These are phyloP conservation scores for Cheilinus undulatus DNA, from an alignment of 2,113 vertebrate species.

Conservation along the genomic window DNA sequence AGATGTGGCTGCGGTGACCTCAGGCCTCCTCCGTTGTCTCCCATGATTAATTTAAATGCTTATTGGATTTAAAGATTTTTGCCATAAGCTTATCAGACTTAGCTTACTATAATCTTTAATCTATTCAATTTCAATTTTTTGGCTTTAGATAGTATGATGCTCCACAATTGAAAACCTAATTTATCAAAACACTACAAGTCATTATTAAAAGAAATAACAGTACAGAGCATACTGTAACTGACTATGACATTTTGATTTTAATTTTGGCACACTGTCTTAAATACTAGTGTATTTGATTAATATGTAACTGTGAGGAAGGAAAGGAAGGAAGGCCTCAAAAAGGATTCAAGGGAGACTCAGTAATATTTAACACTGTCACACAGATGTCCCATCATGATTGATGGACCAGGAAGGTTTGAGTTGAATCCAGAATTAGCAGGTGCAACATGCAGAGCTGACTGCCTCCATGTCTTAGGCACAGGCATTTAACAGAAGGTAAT, in stretches of 20 bases:
- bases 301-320: background rate
- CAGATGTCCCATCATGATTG: constrained; percentile 45
- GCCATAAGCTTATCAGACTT: constrained; percentile 27
- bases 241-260: background rate
- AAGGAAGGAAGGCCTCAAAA: background rate
- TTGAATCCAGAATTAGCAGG: constrained; percentile 33
- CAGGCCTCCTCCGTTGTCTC: constrained; percentile 1
- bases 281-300: background rate
- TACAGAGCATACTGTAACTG: background rate
- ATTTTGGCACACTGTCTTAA: background rate
- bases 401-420: constrained; percentile 15
- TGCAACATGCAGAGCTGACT: constrained; percentile 38
- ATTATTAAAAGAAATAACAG: background rate
- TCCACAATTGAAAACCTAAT: background rate
- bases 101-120: no score
- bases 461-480: constrained; percentile 22
- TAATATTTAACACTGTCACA: constrained; percentile 44
- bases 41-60: constrained; percentile 33
- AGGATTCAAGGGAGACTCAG: background rate
- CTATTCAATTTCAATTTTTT: constrained; percentile 5
- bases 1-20: constrained; percentile 2
- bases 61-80: constrained; percentile 40
- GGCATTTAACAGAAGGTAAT: constrained; percentile 50
- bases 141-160: background rate
- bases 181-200: background rate